phyloP scores from a whole-genome alignment of 2,113 vertebrate species.

The Psephotus haematonotus region DNA sequence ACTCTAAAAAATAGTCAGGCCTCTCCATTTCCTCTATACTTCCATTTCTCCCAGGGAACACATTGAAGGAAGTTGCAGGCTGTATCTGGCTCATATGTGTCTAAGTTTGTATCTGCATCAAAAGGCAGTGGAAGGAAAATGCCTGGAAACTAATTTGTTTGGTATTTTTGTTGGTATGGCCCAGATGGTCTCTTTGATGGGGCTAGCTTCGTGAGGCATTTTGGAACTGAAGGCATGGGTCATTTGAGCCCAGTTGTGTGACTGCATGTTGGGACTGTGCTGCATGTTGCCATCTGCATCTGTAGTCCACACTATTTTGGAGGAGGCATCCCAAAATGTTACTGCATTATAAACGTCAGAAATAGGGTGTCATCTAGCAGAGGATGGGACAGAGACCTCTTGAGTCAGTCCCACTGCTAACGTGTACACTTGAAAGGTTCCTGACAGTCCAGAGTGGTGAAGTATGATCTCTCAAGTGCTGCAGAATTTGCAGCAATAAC shows the following conservation, averaged over 20 bases:
- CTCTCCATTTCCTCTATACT: background rate
- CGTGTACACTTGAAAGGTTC: background rate
- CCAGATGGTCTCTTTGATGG: background rate
- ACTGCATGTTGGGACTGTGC: background rate
- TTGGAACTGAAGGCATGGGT: background rate
- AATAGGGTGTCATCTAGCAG: background rate
- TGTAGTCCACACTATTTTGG: background rate
- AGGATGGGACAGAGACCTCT: background rate
- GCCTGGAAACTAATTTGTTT: background rate
- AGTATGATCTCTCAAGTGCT: background rate
- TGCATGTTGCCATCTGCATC: background rate
- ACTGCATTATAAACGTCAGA: background rate
- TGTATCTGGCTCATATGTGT: background rate
- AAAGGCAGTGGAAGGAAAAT: background rate
- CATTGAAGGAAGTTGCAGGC: background rate
- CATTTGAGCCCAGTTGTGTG: background rate
- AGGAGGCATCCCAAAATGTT: background rate
- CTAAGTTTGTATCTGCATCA: background rate
- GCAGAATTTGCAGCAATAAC: background rate
- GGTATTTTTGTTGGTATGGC: background rate
- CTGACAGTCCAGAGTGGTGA: background rate
- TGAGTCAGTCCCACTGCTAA: background rate
- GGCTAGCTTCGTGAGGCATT: background rate
- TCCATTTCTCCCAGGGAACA: background rate
- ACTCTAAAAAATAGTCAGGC: background rate